Base-by-base conservation (phyloP, 1,140 invertebrate genomes). In the Radopholus similis region DNA sequence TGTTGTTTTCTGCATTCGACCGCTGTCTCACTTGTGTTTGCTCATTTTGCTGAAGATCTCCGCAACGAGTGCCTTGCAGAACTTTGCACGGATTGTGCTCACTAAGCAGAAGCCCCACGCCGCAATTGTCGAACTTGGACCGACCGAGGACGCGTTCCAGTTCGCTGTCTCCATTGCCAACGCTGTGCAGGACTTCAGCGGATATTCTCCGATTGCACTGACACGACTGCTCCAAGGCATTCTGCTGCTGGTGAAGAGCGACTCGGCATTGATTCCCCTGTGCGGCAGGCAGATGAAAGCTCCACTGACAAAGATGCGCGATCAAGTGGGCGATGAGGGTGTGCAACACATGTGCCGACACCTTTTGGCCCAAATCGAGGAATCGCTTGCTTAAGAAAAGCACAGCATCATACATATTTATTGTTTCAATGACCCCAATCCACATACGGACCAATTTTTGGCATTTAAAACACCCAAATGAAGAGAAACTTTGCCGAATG, bases 241-340 rank as follows among this genome's bases (percentile, higher is more conserved):
- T 35, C 67, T 70, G 11, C 78, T 76, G 0, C 34, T 79, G 2
- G 79, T 78, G 76, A 76, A 75, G 76, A 77, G 77, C 11, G 71
- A 78, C 55, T 21, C 53, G 11, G 49, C 68, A 1, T 70, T 78
- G 15, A 78, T 78, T 55, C 30, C 30, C 40, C 23, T 78, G 1
- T n/a, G n/a, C n/a, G n/a, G n/a, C n/a, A n/a, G n/a, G n/a, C n/a
- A n/a, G n/a, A n/a, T n/a, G n/a, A n/a, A n/a, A n/a, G n/a, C n/a
- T n/a, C n/a, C n/a, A n/a, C n/a, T n/a, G 11, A 74, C 58, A 11
- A 77, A 77, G 47, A 58, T 68, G 8, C 73, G 76, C 15, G 64
- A 65, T 15, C n/a, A n/a, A n/a, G n/a, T n/a, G n/a, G n/a, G n/a
- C n/a, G n/a, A n/a, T n/a, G n/a, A n/a, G n/a, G n/a, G n/a, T n/a